Base-by-base conservation (phyloP, 2,797 vertebrate genomes). In the Melanotaenia pygmaea region DNA sequence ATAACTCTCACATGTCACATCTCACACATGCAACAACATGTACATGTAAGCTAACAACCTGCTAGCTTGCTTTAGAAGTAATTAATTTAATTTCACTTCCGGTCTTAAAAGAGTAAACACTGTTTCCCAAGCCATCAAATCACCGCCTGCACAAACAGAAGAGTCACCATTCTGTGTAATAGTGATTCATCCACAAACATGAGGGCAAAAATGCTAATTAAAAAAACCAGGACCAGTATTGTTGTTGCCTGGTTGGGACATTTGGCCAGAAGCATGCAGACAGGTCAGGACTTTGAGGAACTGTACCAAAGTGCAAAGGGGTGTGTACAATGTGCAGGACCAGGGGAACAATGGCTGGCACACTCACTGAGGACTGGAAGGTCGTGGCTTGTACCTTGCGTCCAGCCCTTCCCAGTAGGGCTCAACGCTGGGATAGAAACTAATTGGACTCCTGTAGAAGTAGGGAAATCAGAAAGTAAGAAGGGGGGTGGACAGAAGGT, bases 311-410 rank as follows among this genome's bases (percentile, higher is more conserved):
- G 84, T 86, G 83, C 77, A 83, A 64, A 60, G 62, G 71, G 72
- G 56, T 20, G 64, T 35, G 51, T 63, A 77, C 70, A 56, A 84
- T 85, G 84, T 81, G 87, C 77, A 82, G 69, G 67, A 60, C 74
- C n/a, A 67, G 59, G 79, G 74, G 81, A 78, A 74, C 68, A 86
- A 72, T 67, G 62, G 75, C 75, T 86, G 75, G 90, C 88, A 85
- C 89, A 94, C 93, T 95, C 94, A 95, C 91, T 91, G 91, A 91
- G 89, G 86, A 82, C 89, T 92, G 84, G 87, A 84, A 62, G 87
- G 76, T 65, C 91, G 88, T 71, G 89, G 81, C 83, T 53, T 92
- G 92, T 87, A 91, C 88, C 90, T 90, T 80, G 82, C 67, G 72
- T 92, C 91, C 89, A 87, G 88, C 88, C 91, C 91, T 83, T 94